Conservation (phyloP, 2,113 vertebrate genomes). For the Triplophysa tibetana region DNA sequence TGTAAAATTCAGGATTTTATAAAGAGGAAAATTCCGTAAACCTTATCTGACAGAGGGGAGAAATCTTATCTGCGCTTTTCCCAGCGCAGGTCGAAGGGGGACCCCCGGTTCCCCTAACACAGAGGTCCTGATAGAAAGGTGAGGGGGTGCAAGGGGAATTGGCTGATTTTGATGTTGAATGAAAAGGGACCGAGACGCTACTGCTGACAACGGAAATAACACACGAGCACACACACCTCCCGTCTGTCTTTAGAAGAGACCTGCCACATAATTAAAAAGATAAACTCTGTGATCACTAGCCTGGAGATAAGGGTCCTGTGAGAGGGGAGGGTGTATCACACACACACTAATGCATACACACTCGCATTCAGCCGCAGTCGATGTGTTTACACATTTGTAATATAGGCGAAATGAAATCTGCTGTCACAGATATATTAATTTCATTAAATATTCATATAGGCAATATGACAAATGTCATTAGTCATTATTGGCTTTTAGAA, state of each 20-base stretch:
- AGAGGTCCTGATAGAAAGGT: slow-evolving; percentile 70
- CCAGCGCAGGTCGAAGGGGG: slow-evolving; percentile 56
- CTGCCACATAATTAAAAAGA: slow-evolving; percentile 77
- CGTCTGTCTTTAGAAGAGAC: slow-evolving; percentile 66
- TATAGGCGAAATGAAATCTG: slow-evolving; percentile 51
- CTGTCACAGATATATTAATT: slow-evolving; percentile 45
- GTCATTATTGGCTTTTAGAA: slow-evolving; percentile 26
- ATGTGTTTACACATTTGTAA: slow-evolving; percentile 44
- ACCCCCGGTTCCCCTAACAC: slow-evolving; percentile 57
- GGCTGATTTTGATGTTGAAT: slow-evolving; percentile 32
- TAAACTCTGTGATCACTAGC: slow-evolving; percentile 69
- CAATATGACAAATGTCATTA: slow-evolving; percentile 40
- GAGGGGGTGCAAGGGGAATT: slow-evolving; percentile 39
- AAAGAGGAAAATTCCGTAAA: slow-evolving; percentile 6
- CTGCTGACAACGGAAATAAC: slow-evolving; percentile 31
- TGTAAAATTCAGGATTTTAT: neutral
- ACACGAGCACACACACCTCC: slow-evolving; percentile 17
- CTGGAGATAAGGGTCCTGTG: slow-evolving; percentile 73
- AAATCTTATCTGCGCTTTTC: slow-evolving; percentile 67
- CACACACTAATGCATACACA: slow-evolving; percentile 34
- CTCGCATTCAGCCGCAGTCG: slow-evolving; percentile 18
- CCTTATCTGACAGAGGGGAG: slow-evolving; percentile 51
- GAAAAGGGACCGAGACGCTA: slow-evolving; percentile 28
- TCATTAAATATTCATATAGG: slow-evolving; percentile 53
- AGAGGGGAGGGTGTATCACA: slow-evolving; percentile 55